phyloP scores from a whole-genome alignment of 2,888 invertebrate species.

The Nineta flava region DNA sequence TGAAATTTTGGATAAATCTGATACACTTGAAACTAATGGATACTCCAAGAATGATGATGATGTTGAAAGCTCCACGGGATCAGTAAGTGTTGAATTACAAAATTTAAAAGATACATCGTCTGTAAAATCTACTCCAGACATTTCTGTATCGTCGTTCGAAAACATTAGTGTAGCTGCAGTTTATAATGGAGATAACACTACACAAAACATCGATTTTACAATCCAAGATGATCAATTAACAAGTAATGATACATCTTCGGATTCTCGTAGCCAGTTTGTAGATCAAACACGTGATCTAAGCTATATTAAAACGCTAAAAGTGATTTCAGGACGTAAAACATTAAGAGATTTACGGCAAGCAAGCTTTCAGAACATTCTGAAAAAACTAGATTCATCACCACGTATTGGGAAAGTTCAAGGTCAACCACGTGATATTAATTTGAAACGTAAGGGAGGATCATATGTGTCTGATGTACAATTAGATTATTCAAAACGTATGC shows the following conservation, averaged over 20 bases:
- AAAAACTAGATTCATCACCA: not conserved
- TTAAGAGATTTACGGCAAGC: not conserved
- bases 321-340: constrained; percentile 1
- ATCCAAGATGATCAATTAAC: not conserved
- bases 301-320: not conserved
- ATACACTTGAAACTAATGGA: not conserved
- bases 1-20: not conserved
- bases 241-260: not conserved
- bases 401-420: too few relatives aligned
- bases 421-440: not conserved
- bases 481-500: not conserved
- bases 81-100: too few relatives aligned
- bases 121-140: not conserved
- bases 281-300: not conserved
- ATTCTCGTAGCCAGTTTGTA: not conserved
- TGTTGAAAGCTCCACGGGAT: not conserved
- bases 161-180: not conserved
- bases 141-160: not conserved
- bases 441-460: not conserved
- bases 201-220: not conserved
- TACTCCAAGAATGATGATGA: not conserved
- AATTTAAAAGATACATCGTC: too few relatives aligned
- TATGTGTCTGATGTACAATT: not conserved
- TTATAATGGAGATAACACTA: constrained; percentile 1
- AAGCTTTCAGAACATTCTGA: not conserved